Conservation (phyloP, 30 jellyfish, hydroid and myxozoan species). For the Cassiopea xamachana region DNA sequence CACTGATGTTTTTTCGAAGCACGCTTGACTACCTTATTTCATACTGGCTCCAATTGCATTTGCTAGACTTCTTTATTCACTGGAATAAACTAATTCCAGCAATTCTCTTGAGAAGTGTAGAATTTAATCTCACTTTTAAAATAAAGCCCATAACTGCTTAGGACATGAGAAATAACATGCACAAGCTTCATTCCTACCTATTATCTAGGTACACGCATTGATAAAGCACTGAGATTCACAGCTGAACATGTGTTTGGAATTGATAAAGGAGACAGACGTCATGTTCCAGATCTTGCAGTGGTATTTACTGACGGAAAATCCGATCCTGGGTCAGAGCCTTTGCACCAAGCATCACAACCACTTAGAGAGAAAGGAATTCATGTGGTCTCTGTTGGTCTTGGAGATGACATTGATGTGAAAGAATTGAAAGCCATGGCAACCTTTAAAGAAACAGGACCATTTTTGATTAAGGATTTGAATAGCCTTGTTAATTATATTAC, state of each 20-base stretch:
- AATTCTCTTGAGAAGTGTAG: too few species aligned
- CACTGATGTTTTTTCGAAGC: too few species aligned
- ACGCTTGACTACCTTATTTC: too few species aligned
- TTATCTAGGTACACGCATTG: conserved; percentile 78
- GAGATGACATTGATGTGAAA: conserved; percentile 59
- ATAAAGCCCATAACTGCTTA: not conserved
- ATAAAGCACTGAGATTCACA: conserved; percentile 79
- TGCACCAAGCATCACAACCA: conserved; percentile 72
- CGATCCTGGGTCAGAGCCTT: conserved; percentile 73
- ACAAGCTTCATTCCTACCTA: too few species aligned
- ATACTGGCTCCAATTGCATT: too few species aligned
- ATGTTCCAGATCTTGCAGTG: conserved; percentile 77
- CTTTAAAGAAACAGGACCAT: conserved; percentile 60
- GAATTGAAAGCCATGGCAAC: conserved; percentile 79
- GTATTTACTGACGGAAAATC: conserved; percentile 87
- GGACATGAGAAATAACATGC: not conserved
- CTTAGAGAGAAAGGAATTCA: conserved; percentile 75
- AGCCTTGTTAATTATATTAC: conserved; percentile 58
- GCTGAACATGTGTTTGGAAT: conserved; percentile 61
- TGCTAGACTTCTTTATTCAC: too few species aligned
- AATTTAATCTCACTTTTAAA: not conserved
- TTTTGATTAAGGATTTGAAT: conserved; percentile 56
- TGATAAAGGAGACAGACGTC: conserved; percentile 65
- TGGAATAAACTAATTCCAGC: too few species aligned
- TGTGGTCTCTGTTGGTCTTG: conserved; percentile 87